phyloP scores from a whole-genome alignment of 2,113 vertebrate genomes.

The Podarcis muralis region DNA sequence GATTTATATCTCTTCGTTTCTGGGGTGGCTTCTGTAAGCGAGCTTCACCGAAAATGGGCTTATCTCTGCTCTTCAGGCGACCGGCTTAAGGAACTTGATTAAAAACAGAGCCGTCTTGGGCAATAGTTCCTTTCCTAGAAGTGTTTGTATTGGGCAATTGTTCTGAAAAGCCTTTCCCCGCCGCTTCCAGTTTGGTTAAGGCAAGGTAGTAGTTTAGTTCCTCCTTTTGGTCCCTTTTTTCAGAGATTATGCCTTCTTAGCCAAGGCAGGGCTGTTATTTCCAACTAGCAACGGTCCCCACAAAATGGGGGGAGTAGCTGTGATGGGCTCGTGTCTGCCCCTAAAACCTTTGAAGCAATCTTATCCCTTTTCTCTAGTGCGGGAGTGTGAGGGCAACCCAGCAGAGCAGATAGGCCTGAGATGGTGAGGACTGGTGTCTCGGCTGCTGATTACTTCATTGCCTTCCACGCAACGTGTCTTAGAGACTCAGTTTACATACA shows the following conservation, averaged over 20 bases:
- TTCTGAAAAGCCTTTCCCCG: neutral
- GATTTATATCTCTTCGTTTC: too few relatives aligned
- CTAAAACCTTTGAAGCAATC: neutral
- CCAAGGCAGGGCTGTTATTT: neutral
- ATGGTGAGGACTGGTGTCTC: neutral
- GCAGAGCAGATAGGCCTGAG: neutral
- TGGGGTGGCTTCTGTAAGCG: too few relatives aligned
- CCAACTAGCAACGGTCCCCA: neutral
- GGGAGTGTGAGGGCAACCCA: neutral
- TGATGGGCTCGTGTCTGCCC: neutral
- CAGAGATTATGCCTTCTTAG: neutral
- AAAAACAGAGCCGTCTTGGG: neutral
- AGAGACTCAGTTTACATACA: too few relatives aligned
- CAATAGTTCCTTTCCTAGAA: neutral
- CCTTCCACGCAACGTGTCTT: too few relatives aligned
- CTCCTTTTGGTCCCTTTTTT: neutral
- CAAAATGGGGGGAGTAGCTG: neutral
- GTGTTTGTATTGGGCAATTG: neutral
- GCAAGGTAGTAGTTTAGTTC: neutral
- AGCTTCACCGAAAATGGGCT: neutral
- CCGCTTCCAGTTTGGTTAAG: neutral
- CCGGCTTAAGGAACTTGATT: neutral
- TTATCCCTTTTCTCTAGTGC: neutral
- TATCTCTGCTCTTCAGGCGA: neutral
- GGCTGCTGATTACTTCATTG: too few relatives aligned